Conservation (phyloP, 2,113 vertebrate genomes). For the Eolophus roseicapilla region DNA sequence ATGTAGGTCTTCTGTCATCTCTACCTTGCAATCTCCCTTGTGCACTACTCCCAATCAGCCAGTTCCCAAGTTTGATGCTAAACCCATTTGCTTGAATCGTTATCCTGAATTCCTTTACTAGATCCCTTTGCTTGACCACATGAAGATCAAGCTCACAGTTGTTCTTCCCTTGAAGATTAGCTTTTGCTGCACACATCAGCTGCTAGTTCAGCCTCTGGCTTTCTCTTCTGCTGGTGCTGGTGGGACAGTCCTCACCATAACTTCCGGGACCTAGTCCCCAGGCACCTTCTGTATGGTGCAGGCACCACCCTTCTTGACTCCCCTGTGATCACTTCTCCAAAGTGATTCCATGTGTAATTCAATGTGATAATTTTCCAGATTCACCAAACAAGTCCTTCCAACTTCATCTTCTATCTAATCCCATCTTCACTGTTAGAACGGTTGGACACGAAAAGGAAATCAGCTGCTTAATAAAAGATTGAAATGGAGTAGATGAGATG, state of each 20-base stretch:
- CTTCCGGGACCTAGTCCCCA: not conserved
- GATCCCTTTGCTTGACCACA: not conserved
- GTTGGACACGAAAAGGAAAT: not conserved
- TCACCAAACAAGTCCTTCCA: not conserved
- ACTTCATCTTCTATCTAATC: not conserved
- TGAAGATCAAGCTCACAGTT: not conserved
- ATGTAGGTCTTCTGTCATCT: not conserved
- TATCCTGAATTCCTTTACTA: not conserved
- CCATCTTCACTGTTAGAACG: not conserved
- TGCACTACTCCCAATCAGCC: not conserved
- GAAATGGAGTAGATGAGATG: not conserved
- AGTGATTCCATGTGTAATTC: not conserved
- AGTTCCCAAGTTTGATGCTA: not conserved
- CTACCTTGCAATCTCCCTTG: not conserved
- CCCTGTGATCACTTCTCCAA: not conserved
- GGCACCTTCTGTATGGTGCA: not conserved
- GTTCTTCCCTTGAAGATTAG: not conserved
- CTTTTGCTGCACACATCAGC: not conserved
- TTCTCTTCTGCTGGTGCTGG: not conserved
- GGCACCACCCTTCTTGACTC: not conserved
- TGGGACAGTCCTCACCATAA: not conserved
- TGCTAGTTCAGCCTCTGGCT: not conserved
- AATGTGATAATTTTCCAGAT: not conserved
- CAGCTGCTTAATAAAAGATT: not conserved
- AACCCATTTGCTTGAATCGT: not conserved